Percentiles rank a stretch among this genome's conserved stretches.
phyloP scores from a whole-genome alignment of 2,888 invertebrate genomes.

The Acanthoscelides obtectus region DNA sequence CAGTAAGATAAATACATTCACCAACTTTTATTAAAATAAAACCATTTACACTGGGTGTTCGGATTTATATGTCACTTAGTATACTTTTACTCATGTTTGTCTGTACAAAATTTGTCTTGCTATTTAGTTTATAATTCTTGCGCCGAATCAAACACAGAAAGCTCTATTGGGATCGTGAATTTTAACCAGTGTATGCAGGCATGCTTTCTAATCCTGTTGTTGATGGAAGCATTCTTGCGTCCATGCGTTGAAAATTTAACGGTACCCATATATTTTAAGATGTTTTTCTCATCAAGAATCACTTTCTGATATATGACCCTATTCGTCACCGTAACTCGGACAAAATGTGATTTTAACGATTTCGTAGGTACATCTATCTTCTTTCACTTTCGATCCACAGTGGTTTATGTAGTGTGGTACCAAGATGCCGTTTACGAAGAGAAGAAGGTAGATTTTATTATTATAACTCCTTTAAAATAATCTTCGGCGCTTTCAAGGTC shows the following conservation, averaged over 20 bases:
- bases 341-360: background rate
- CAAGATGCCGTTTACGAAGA: background rate
- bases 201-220: background rate
- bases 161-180: background rate
- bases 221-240: background rate
- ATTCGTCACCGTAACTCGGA: background rate
- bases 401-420: background rate
- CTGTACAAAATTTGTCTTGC: background rate
- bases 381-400: background rate
- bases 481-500: no score
- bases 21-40: no score
- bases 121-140: background rate
- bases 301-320: background rate
- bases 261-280: background rate
- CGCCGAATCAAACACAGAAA: background rate
- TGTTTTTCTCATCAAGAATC: background rate
- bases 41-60: no score
- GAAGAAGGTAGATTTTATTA: background rate
- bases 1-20: no score
- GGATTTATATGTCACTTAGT: no score
- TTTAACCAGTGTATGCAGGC: background rate
- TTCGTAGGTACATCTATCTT: background rate
- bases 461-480: no score
- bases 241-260: background rate
- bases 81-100: no score